Evolutionary conservation across 1,140 invertebrate species (phyloP), one percentile per base, ranked within the genome.

Genomic region (Helicoverpa zea): DNA sequence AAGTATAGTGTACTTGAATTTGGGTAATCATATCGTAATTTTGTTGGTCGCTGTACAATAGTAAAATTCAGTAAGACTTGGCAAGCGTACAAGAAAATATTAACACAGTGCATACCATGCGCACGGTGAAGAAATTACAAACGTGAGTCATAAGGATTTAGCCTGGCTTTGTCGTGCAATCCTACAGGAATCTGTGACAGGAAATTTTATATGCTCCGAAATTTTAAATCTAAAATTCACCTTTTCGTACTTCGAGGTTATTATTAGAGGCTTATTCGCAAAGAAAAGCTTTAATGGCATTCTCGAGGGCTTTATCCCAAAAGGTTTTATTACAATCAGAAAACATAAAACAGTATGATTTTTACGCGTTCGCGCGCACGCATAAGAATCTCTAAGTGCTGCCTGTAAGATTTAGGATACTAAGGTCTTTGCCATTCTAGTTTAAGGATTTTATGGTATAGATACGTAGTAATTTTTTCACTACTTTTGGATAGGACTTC

Each of bases 41-140:
- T 64, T 35, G 70, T 35, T 59, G 59, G 11, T 76, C 23, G 59
- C 18, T 51, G 73, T 75, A 75, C 70, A 54, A 54, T 72, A 74
- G 61, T 82, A 56, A 78, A 56, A 70, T 56, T 18, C 56, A 47
- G 72, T 73, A 51, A 72, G 70, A 76, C 18, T 83, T 83, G 82
- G 82, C 82, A 83, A 77, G 35, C 23, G 75, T 78, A 83, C 82
- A 80, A 83, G 79, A 83, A 83, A 83, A 80, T 83, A 83, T 83
- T 83, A 80, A 83, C 58, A 81, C 59, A 78, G 63, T 81, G 81
- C 78, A 83, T 78, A 66, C 74, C 74, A 56, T 64, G 68, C 75
- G 63, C 58, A 70, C 63, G 61, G 66, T 70, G 18, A 59, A 72
- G 76, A 23, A 76, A 66, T 64, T 61, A 73, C 18, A 56, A 61